Evolutionary conservation across 2,797 vertebrate species (phyloP), one percentile per base, ranked within the genome.

Genomic region (Sebastes oblongus): DNA sequence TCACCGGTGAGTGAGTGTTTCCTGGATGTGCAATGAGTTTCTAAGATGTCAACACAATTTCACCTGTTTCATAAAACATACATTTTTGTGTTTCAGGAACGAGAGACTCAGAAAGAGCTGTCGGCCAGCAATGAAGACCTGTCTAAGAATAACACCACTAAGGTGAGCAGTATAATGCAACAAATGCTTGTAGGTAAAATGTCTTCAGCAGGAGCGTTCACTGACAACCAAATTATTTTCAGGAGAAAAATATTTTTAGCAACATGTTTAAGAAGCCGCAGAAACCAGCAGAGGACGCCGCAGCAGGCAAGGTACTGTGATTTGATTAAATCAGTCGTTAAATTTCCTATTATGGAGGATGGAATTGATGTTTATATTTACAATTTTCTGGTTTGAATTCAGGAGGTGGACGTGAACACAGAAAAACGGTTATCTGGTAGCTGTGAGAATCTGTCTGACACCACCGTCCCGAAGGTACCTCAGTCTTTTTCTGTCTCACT

Each of bases 161-260:
- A 92, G 88, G 93, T 93, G 61, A 72, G 72, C 30, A 9, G 46
- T 1, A 9, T 3, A 4, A 55, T 4, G 4, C 1, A 2, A 11
- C 16, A 0, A 22, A 59, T 20, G 5, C 14, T 0, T 2, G 1
- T 1, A 2, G 4, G 24, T 60, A 1, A 39, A 32, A 39, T 8
- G 3, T 59, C 8, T 29, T 34, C 12, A 18, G 10, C 5, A 2
- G 32, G 1, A 50, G 2, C 3, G 0, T 39, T 60, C 32, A 56
- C 16, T 60, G 24, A 86, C 27, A 1, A 3, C 1, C 4, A 4
- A 2, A 0, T 34, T 25, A 6, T 74, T 55, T 83, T 66, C 62
- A 95, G 93, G 92, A 94, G 69, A 92, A 89, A 88, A 81, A 78
- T 16, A 71, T 89, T 62, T 92, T 90, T 30, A 86, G 86, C 80